Percentiles rank a stretch among this genome's conserved stretches.
Conservation (phyloP, 2,888 invertebrate genomes). For the Latheticus oryzae region DNA sequence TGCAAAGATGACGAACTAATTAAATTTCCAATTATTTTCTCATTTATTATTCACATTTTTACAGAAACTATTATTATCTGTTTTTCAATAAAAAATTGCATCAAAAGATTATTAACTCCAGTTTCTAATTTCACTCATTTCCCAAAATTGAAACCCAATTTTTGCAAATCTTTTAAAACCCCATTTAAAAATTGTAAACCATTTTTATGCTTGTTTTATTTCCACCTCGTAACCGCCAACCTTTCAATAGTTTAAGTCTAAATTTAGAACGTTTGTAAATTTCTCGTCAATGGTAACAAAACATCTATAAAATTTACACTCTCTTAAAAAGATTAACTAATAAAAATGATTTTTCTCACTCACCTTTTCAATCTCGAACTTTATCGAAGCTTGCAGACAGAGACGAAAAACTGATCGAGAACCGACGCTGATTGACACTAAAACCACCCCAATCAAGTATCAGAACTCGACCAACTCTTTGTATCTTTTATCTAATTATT, state of each 20-base stretch:
- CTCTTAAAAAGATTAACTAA: too few relatives aligned
- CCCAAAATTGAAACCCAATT: too few relatives aligned
- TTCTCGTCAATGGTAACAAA: neutral
- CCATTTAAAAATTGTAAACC: too few relatives aligned
- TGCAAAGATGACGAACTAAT: too few relatives aligned
- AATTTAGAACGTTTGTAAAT: too few relatives aligned
- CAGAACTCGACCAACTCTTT: constrained; percentile 13
- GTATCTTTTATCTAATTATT: constrained; percentile 1
- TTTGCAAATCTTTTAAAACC: constrained; percentile 1
- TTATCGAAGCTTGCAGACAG: neutral
- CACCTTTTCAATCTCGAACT: neutral
- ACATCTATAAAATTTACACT: constrained; percentile 6
- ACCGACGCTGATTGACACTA: constrained; percentile 17
- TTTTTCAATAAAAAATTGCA: too few relatives aligned
- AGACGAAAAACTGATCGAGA: constrained; percentile 7
- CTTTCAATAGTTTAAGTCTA: constrained; percentile 9
- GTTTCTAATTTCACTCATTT: too few relatives aligned
- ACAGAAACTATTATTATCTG: too few relatives aligned
- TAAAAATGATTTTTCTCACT: too few relatives aligned
- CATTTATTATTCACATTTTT: too few relatives aligned
- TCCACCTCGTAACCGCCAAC: constrained; percentile 2
- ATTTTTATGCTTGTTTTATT: constrained; percentile 4
- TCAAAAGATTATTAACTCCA: too few relatives aligned
- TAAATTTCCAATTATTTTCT: too few relatives aligned
- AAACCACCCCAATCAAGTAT: constrained; percentile 2